A percentile compares a stretch with the other conserved stretches of the same genome.
phyloP scores from a whole-genome alignment of 1,140 invertebrate genomes.

The Aphelenchoides avenae region DNA sequence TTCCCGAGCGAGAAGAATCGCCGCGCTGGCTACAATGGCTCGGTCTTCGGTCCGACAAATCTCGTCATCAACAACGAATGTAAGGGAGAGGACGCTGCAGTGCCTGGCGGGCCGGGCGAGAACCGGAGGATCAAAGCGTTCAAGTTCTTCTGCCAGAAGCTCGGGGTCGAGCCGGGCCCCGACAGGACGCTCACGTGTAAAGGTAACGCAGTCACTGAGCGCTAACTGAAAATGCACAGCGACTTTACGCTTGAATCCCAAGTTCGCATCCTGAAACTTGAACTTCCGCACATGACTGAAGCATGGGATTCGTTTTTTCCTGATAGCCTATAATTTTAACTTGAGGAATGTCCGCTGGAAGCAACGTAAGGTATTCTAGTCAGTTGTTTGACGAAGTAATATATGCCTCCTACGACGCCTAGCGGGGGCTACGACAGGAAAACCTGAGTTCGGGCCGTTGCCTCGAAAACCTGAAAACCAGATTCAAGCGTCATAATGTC shows the following conservation, averaged over 20 bases:
- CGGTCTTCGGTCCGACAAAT: slow-evolving; percentile 54
- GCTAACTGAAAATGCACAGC: slow-evolving; percentile 18
- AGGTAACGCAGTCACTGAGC: slow-evolving; percentile 31
- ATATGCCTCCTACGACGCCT: no score
- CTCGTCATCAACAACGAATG: slow-evolving; percentile 55
- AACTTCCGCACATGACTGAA: no score
- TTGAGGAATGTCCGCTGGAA: slow-evolving; percentile 36
- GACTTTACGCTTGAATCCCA: no score
- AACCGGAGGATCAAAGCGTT: slow-evolving; percentile 53
- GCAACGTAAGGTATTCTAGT: no score
- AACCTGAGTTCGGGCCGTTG: no score
- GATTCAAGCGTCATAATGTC: no score
- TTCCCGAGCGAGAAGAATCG: slow-evolving; percentile 40
- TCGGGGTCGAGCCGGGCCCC: slow-evolving; percentile 40
- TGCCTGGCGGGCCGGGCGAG: slow-evolving; percentile 47
- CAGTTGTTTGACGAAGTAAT: no score
- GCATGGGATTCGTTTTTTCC: no score
- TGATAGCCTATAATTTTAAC: no score
- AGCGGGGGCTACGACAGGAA: no score
- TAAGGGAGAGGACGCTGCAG: slow-evolving; percentile 42
- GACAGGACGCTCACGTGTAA: slow-evolving; percentile 51
- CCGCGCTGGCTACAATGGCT: slow-evolving; percentile 46
- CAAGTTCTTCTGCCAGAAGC: slow-evolving; percentile 56
- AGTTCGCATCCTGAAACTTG: no score
- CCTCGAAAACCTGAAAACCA: no score